phyloP scores from a whole-genome alignment of 2,797 vertebrate species.

The Spea hammondii region DNA sequence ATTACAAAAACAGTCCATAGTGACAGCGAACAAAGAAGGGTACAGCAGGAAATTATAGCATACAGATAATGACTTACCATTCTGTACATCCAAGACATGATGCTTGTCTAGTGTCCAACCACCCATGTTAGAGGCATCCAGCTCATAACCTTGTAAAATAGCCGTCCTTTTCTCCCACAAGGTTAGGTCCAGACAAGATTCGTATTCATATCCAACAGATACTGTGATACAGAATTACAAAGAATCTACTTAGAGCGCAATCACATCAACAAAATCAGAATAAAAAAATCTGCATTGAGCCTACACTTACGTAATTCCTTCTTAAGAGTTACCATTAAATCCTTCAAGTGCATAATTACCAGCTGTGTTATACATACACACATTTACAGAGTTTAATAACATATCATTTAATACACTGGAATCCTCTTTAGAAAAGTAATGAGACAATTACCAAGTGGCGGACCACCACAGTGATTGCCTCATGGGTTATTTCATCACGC shows the following conservation, averaged over 20 bases:
- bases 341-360: slow-evolving; percentile 18
- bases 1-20: too few relatives aligned
- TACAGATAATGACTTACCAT: slow-evolving; percentile 71
- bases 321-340: slow-evolving; percentile 15
- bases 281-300: slow-evolving; percentile 14
- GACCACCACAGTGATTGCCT: not conserved
- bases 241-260: not conserved
- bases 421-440: slow-evolving; percentile 2
- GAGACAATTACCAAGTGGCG: not conserved
- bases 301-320: slow-evolving; percentile 12
- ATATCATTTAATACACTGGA: slow-evolving; percentile 18
- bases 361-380: not conserved
- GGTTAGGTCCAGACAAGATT: slow-evolving; percentile 91
- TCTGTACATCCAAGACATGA: slow-evolving; percentile 90
- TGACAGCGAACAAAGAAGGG: too few relatives aligned
- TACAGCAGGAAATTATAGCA: too few relatives aligned
- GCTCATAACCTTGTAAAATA: slow-evolving; percentile 88
- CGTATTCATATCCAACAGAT: slow-evolving; percentile 97
- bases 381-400: slow-evolving; percentile 18
- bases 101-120: slow-evolving; percentile 95
- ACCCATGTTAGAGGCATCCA: slow-evolving; percentile 94
- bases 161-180: slow-evolving; percentile 96
- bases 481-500: slow-evolving; percentile 11
- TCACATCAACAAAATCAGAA: not conserved
- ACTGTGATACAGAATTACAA: slow-evolving; percentile 73